These are phyloP conservation scores for Leucophenga montana DNA, from an alignment of 2,888 invertebrate species.

Conservation along the genomic window DNA sequence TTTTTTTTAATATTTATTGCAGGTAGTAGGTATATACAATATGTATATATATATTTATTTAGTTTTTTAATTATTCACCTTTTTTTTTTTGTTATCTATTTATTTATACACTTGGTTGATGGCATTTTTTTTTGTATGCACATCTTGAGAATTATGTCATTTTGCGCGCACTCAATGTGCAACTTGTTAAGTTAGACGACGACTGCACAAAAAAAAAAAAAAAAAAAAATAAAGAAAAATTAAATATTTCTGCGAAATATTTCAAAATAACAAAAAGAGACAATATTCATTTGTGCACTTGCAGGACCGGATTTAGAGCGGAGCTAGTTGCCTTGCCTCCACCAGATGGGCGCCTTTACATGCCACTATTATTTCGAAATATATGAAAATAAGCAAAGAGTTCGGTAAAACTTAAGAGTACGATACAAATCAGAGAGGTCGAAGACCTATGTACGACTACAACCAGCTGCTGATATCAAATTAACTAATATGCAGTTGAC, in stretches of 20 bases:
- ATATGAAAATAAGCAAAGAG: no score
- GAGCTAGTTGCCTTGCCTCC: no score
- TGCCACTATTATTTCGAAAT: no score
- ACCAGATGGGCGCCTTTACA: no score
- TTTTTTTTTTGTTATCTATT: not conserved
- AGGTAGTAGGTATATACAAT: not conserved
- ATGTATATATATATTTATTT: not conserved
- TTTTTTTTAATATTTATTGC: not conserved
- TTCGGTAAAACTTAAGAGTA: no score
- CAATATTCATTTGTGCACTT: slow-evolving; percentile 9
- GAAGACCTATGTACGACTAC: no score
- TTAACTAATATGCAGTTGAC: no score
- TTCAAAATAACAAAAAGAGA: not conserved
- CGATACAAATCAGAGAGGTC: no score
- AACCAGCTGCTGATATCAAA: no score
- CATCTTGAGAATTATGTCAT: slow-evolving; percentile 23
- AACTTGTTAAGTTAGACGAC: not conserved
- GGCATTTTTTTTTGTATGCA: not conserved
- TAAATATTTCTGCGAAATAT: not conserved
- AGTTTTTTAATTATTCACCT: not conserved
- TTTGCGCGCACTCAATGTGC: slow-evolving; percentile 11
- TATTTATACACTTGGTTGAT: not conserved
- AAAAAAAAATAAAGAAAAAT: not conserved
- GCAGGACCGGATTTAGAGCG: not conserved
- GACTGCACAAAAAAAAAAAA: not conserved